Evolutionary conservation across 2,888 invertebrate genomes (phyloP), one percentile per base, ranked within the genome.

Genomic region (Cheilosia soror): DNA sequence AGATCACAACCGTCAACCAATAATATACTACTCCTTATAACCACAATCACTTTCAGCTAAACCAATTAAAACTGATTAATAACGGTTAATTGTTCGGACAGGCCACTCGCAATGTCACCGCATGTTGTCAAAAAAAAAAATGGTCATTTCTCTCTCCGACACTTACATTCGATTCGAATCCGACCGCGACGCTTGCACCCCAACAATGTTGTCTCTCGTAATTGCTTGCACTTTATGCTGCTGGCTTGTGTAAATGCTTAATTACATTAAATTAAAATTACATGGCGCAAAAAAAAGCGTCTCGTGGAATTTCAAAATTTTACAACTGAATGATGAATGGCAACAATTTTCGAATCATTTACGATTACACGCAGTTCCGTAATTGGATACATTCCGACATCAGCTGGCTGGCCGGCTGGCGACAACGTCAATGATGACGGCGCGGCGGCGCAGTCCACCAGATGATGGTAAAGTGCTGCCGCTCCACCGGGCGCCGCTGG

Each of bases 211-310:
- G 63, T 53, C 63, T 20, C 53, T 42, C 27, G 83, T 84, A 84
- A 84, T 84, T 84, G 73, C 75, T 69, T 75, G 73, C 75, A 84
- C 40, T 75, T 69, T 69, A 75, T 76, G 76, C 77, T 71, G 76
- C 42, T 80, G 81, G 85, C 85, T 62, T 66, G 72, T 85, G 85
- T 81, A 85, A 85, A 77, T 77, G 81, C 85, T 85, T 85, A 85
- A 85, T 85, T 85, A 85, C 72, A 85, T 85, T 85, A 81, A 85
- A 85, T 85, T 85, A 80, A 85, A 85, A 85, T 81, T 85, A 85
- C 85, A 85, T 57, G 65, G 55, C 37, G 42, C 53, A 66, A 82
- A 60, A 44, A 68, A 49, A 27, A 65, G 51, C 79, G 66, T 80
- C 68, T 84, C 49, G 11, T 75, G 66, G 84, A 84, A 84, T 84